phyloP scores from a whole-genome alignment of 2,888 invertebrate genomes.

The Oxystoma pomonae region DNA sequence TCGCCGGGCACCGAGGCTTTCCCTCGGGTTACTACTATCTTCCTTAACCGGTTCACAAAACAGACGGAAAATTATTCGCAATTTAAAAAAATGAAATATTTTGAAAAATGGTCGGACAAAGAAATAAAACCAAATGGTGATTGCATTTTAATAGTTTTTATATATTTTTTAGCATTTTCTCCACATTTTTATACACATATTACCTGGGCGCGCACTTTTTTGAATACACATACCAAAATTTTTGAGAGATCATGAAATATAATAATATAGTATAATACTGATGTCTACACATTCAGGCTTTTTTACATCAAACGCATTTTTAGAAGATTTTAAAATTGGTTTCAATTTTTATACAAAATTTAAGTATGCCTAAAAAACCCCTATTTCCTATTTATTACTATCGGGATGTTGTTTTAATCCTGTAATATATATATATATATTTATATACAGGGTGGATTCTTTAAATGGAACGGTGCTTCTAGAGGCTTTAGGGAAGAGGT shows the following conservation, averaged over 20 bases:
- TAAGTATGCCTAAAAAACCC: conserved; percentile 3
- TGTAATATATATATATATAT: too few relatives aligned
- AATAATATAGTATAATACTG: background rate
- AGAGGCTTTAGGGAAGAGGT: too few relatives aligned
- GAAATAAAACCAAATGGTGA: too few relatives aligned
- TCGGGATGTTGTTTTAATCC: background rate
- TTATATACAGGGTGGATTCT: too few relatives aligned
- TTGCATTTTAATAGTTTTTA: background rate
- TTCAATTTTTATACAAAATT: conserved; percentile 5
- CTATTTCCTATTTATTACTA: background rate
- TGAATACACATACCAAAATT: background rate
- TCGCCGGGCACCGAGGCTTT: too few relatives aligned
- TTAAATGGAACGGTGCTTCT: too few relatives aligned
- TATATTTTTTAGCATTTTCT: background rate
- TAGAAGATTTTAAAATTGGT: conserved; percentile 2
- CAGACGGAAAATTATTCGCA: too few relatives aligned
- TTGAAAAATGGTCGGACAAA: too few relatives aligned
- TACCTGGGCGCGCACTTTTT: background rate
- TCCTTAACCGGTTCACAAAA: too few relatives aligned
- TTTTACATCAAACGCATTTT: conserved; percentile 1
- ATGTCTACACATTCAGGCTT: background rate
- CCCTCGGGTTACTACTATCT: too few relatives aligned
- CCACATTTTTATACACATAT: background rate
- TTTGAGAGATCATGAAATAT: background rate
- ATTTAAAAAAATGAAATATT: too few relatives aligned